Conservation (phyloP, 2,113 vertebrate species). For the Ciconia stormi region DNA sequence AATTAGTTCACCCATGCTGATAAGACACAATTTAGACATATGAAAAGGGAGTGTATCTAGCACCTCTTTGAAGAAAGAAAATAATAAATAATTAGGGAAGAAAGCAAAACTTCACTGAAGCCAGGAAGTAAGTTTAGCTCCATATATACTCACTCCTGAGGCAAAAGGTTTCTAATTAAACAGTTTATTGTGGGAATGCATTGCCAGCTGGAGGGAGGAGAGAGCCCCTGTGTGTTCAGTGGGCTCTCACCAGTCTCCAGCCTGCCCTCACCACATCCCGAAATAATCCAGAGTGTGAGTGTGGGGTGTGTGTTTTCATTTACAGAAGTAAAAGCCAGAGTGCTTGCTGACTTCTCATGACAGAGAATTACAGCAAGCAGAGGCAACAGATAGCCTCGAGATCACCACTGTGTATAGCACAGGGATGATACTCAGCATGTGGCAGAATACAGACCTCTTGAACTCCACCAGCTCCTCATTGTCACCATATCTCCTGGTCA, state of each 20-base stretch:
- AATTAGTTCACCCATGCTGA: not conserved
- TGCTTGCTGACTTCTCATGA: not conserved
- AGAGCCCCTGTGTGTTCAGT: not conserved
- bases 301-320: not conserved
- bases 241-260: not conserved
- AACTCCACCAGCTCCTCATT: not conserved
- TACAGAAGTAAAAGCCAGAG: not conserved
- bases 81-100: not conserved
- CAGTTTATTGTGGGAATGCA: not conserved
- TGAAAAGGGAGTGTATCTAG: not conserved
- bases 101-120: not conserved
- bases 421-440: not conserved
- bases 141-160: not conserved
- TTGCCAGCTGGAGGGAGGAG: not conserved
- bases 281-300: not conserved
- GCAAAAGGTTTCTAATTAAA: not conserved
- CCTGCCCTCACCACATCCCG: not conserved
- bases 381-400: not conserved
- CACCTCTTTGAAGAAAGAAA: constrained; percentile 5
- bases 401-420: not conserved
- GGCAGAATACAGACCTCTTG: not conserved
- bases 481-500: not conserved
- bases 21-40: not conserved
- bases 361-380: not conserved
- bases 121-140: not conserved